Conservation (phyloP, 2,113 vertebrate genomes). For the Manacus vitellinus region DNA sequence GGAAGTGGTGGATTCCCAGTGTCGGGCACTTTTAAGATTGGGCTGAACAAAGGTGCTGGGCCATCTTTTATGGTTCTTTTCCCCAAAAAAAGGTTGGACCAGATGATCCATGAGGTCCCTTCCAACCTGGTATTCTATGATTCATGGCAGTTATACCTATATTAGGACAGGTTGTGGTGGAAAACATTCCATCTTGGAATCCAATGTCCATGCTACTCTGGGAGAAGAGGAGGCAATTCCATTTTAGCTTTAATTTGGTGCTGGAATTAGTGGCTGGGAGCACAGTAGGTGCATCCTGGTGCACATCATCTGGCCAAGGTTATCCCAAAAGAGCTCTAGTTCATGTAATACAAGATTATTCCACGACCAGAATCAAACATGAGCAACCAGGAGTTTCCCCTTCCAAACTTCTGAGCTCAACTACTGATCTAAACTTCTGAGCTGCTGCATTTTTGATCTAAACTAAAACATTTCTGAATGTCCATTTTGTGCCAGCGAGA, state of each 20-base stretch:
- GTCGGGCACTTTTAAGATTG: not conserved
- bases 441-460: not conserved
- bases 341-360: not conserved
- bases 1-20: not conserved
- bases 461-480: not conserved
- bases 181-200: too few relatives aligned
- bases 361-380: not conserved
- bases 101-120: not conserved
- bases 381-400: not conserved
- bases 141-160: accelerated
- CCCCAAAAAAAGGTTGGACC: not conserved
- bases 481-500: not conserved
- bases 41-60: too few relatives aligned
- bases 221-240: not conserved
- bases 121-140: not conserved
- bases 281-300: not conserved
- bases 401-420: not conserved
- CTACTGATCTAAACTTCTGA: too few relatives aligned
- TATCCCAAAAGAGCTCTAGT: not conserved
- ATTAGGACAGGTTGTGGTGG: accelerated
- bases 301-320: not conserved
- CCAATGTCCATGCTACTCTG: not conserved
- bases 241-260: not conserved
- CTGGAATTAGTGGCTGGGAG: not conserved
- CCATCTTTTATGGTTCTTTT: not conserved